Base-by-base conservation (phyloP, 2,888 invertebrate genomes). In the Ichneumoninae sp. region DNA sequence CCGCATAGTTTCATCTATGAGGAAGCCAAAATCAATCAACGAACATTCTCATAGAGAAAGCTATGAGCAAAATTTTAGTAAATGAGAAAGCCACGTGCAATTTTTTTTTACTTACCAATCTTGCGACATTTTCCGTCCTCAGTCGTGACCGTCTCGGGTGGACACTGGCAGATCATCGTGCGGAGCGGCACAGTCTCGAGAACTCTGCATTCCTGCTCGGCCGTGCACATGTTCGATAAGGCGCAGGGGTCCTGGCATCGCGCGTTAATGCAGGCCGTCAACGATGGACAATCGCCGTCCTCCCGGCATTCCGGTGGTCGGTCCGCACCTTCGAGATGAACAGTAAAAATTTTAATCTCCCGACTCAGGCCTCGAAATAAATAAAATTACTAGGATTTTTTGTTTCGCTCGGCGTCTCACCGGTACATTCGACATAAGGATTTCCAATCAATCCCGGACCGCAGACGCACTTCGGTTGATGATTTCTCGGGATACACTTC, bases 121-220 rank as follows among this genome's bases (percentile, higher is more conserved):
- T 92, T 93, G 82, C 96, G 95, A 93, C 98, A 98, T 86, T 96
- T 96, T 87, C 96, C 97, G 77, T 96, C 96, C 6, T 95, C 95
- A 86, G 97, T 97, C 0, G 96, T 96, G 65, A 97, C 95, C 0
- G 97, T 97, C 85, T 98, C 97, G 57, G 96, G 95, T 19, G 97
- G 97, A 93, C 98, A 98, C 90, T 97, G 96, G 91, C 98, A 98
- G 89, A 98, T 97, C 89, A 98, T 96, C 0, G 98, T 97, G 74
- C 97, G 95, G 86, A 98, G 94, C 1, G 98, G 98, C 66, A 96
- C 91, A 0, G 97, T 96, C 88, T 97, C 97, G 13, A 97, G 94
- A 0, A 97, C 97, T 82, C 96, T 95, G 92, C 98, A 98, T 82
- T 96, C 95, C 88, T 98, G 97, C 86, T 97, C 97, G 5, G 95